A percentile compares a stretch with the other conserved stretches of the same genome.
Evolutionary conservation across 2,113 vertebrate species (phyloP).

Genomic region (Hippocampus abdominalis): DNA sequence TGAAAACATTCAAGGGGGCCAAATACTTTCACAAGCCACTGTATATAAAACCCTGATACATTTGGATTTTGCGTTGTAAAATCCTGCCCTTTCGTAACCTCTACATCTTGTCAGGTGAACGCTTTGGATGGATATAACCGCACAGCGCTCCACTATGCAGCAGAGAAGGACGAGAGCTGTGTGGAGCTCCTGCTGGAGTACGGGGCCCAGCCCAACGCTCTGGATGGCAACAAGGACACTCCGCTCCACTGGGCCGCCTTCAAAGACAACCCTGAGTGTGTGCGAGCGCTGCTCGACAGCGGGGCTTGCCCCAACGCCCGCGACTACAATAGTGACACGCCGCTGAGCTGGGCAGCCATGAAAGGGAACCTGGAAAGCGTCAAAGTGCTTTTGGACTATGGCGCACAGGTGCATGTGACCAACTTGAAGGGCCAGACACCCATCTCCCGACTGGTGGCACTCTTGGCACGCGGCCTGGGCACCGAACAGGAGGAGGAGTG

Average conservation of each 20-base stretch:
- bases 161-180: conserved; percentile 90
- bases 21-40: no score
- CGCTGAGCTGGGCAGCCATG: conserved; percentile 96
- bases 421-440: conserved; percentile 94
- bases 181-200: conserved; percentile 92
- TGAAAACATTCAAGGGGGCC: no score
- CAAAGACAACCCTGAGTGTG: conserved; percentile 91
- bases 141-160: conserved; percentile 91
- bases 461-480: conserved; percentile 86
- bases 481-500: conserved; percentile 89
- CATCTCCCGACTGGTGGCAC: conserved; percentile 82
- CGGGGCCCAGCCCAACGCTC: conserved; percentile 84
- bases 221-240: conserved; percentile 93
- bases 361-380: conserved; percentile 95
- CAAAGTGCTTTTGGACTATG: conserved; percentile 86
- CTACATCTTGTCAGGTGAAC: conserved; percentile 77
- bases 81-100: background rate
- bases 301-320: conserved; percentile 83
- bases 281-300: conserved; percentile 83
- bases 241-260: conserved; percentile 97
- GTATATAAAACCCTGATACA: no score
- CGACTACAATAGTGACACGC: conserved; percentile 93
- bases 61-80: background rate
- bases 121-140: conserved; percentile 95
- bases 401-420: conserved; percentile 84